Evolutionary conservation across 2,888 invertebrate genomes (phyloP).

Genomic region (Drosophila crucigera): DNA sequence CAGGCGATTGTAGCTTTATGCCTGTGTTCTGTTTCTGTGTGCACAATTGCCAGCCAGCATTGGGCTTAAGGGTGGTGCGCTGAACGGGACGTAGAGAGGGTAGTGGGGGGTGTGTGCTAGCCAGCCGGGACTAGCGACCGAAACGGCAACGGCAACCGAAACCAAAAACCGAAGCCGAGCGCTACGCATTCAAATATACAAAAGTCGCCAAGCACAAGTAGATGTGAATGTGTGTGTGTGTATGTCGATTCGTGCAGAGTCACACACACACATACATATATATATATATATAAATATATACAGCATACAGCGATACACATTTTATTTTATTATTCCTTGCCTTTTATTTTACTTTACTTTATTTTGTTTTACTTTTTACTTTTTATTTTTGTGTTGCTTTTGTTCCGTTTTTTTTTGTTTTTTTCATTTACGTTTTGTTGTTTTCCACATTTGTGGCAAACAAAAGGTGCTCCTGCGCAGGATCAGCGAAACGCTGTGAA

Average conservation of each 20-base stretch:
- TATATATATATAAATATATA: slow-evolving; percentile 10
- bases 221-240: slow-evolving; percentile 57
- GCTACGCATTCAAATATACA: slow-evolving; percentile 63
- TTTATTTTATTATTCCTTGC: slow-evolving; percentile 76
- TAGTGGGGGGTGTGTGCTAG: neutral
- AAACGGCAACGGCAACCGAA: slow-evolving; percentile 46
- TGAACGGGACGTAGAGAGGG: neutral
- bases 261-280: slow-evolving; percentile 21
- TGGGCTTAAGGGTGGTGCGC: slow-evolving; percentile 16
- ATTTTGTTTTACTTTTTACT: slow-evolving; percentile 53
- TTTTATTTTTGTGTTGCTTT: slow-evolving; percentile 40
- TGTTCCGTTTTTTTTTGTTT: slow-evolving; percentile 20
- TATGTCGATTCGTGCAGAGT: slow-evolving; percentile 42
- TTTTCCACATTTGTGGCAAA: slow-evolving; percentile 72
- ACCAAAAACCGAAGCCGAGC: slow-evolving; percentile 52
- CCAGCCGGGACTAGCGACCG: slow-evolving; percentile 12
- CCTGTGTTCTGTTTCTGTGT: slow-evolving; percentile 17
- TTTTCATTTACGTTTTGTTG: slow-evolving; percentile 49
- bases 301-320: slow-evolving; percentile 63
- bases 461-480: slow-evolving; percentile 78
- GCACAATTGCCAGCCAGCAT: slow-evolving; percentile 11
- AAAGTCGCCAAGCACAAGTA: slow-evolving; percentile 48
- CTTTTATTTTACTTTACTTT: slow-evolving; percentile 52
- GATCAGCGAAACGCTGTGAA: slow-evolving; percentile 73
- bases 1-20: slow-evolving; percentile 34